These are phyloP conservation scores for Petrophora chlorosata DNA, from an alignment of 2,888 invertebrate species.

Conservation along the genomic window DNA sequence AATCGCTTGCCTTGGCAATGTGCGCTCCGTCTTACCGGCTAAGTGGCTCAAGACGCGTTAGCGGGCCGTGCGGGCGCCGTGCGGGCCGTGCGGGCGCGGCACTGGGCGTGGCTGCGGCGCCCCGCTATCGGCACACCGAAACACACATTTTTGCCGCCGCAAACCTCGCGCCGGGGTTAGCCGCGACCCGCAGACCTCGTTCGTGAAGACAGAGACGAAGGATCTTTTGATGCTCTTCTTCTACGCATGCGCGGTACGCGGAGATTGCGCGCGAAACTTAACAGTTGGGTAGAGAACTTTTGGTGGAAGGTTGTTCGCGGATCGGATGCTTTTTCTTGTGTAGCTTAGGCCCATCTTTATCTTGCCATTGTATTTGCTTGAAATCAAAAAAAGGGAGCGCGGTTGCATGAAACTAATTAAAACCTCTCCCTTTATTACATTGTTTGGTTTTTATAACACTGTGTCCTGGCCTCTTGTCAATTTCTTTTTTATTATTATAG, in stretches of 20 bases:
- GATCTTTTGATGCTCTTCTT: slow-evolving; percentile 47
- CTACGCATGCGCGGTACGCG: slow-evolving; percentile 63
- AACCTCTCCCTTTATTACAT: no score
- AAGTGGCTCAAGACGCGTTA: slow-evolving; percentile 84
- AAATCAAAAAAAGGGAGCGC: no score
- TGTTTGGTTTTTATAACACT: no score
- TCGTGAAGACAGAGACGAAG: slow-evolving; percentile 61
- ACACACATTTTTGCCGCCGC: slow-evolving; percentile 85
- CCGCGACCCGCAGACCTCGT: slow-evolving; percentile 83
- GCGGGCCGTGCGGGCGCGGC: slow-evolving; percentile 50
- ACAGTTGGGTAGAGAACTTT: slow-evolving; percentile 58
- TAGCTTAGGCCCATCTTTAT: no score
- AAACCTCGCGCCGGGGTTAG: slow-evolving; percentile 84
- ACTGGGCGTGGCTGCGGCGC: slow-evolving; percentile 71
- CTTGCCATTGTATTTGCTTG: no score
- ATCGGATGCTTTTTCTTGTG: neutral
- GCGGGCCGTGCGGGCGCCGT: slow-evolving; percentile 55
- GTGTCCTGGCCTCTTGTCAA: no score
- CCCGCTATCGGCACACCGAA: slow-evolving; percentile 84
- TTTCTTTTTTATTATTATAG: no score
- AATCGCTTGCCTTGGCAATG: slow-evolving; percentile 47
- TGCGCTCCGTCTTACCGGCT: slow-evolving; percentile 78
- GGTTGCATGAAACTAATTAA: no score
- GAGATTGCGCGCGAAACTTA: slow-evolving; percentile 67
- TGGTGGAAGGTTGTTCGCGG: slow-evolving; percentile 34